Evolutionary conservation across 2,113 vertebrate species (phyloP), one percentile per base, ranked within the genome.

Genomic region (Gallinago jamesoni): DNA sequence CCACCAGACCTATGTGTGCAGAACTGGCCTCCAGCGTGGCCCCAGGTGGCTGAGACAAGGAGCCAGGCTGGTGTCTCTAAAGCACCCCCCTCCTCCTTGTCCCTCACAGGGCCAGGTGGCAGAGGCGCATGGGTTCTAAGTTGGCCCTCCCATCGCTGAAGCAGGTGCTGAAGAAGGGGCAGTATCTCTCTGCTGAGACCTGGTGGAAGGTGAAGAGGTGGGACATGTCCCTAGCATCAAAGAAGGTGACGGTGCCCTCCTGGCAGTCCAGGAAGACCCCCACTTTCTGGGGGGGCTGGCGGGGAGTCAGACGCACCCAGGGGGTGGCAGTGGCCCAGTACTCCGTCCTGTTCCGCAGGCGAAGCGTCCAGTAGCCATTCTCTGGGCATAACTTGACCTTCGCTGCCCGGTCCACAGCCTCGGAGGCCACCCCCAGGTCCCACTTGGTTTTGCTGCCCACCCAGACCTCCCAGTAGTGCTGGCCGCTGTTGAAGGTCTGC

Each of bases 161-260:
- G 87, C 98, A 99, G 14, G 98, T 98, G 96, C 98, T 99, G 96
- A 99, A 99, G 97, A 99, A 99, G 53, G 98, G 98, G 68, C 98
- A 98, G 56, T 94, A 97, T 16, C 96, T 98, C 59, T 96, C 90
- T 2, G 97, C 92, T 3, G 98, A 97, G n/a, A 97, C 98, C 9
- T 95, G 94, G 70, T 87, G 73, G 75, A 99, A 99, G 5, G 98
- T 98, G 97, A 97, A 98, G 39, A 99, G 97, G 84, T 98, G 97
- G 25, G 96, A 97, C 98, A 99, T 98, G 47, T 98, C 84, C 16
- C 98, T 96, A 0, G 98, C 98, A 3, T 99, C 90, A 16, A 98
- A 99, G 97, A 99, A 99, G 39, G 98, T 76, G 57, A 99, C 98
- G 7, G 84, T 96, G 59, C 96, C 96, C 70, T 98, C 98, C 37